A percentile compares a stretch with the other conserved stretches of the same genome.
Conservation (phyloP, 1,140 invertebrate species). For the Drosophila malerkotliana region DNA sequence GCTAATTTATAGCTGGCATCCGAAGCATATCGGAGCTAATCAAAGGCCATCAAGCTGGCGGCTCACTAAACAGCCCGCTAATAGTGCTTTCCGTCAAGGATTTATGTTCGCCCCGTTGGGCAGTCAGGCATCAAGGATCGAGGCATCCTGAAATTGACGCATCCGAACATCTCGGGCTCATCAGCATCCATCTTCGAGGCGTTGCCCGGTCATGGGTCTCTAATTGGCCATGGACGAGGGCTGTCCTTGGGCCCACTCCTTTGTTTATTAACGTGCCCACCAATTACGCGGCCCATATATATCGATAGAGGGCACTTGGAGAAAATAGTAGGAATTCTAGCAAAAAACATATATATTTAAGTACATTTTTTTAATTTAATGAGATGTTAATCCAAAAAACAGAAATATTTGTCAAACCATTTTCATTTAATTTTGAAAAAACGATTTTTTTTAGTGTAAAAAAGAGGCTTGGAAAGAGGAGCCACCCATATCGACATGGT, state of each 20-base stretch:
- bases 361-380: no score
- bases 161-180: conserved; percentile 51
- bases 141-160: conserved; percentile 5
- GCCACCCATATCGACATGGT: conserved; percentile 66
- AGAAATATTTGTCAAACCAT: neutral
- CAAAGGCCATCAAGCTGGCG: conserved; percentile 66
- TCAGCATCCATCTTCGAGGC: conserved; percentile 73
- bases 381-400: no score
- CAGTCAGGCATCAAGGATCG: conserved; percentile 30
- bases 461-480: neutral
- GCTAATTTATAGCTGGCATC: conserved; percentile 53
- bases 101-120: conserved; percentile 58
- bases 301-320: conserved; percentile 8
- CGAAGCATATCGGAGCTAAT: conserved; percentile 52
- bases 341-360: no score
- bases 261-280: conserved; percentile 79
- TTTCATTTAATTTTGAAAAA: neutral
- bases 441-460: conserved; percentile 14
- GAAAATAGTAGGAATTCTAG: no score
- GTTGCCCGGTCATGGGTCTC: conserved; percentile 64
- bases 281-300: conserved; percentile 80
- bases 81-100: conserved; percentile 65
- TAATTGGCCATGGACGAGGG: conserved; percentile 63
- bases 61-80: conserved; percentile 65
- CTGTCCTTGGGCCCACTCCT: conserved; percentile 38